These are phyloP conservation scores for Drosophila littoralis DNA, from an alignment of 1,140 invertebrate genomes.

Conservation along the genomic window DNA sequence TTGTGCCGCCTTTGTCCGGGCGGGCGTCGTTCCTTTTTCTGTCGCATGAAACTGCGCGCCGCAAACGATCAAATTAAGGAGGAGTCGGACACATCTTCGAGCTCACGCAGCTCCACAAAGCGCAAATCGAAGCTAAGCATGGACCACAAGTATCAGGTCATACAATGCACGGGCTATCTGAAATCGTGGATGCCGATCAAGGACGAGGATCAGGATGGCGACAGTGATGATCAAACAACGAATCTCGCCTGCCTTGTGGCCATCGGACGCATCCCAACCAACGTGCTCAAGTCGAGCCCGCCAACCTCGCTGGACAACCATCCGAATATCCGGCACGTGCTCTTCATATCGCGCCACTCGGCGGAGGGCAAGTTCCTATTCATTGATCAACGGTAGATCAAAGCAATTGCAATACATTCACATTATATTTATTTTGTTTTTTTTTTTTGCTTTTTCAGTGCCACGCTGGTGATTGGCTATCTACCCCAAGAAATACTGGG, in stretches of 20 bases:
- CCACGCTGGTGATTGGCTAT: conserved; percentile 94
- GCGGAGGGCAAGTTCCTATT: conserved; percentile 98
- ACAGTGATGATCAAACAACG: conserved; percentile 89
- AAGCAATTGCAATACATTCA: not conserved
- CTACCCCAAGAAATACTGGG: conserved; percentile 96
- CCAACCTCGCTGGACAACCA: conserved; percentile 79
- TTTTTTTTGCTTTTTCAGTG: conserved; percentile 88
- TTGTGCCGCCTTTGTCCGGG: conserved; percentile 92
- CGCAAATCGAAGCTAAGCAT: conserved; percentile 88
- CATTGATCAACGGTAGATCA: conserved; percentile 92
- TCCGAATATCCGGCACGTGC: conserved; percentile 86
- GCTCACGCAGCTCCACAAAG: conserved; percentile 87
- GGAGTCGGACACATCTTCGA: conserved; percentile 89
- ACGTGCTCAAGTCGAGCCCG: conserved; percentile 84
- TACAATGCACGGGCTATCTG: conserved; percentile 95
- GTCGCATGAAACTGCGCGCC: conserved; percentile 94
- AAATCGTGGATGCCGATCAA: conserved; percentile 95
- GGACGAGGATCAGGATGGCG: conserved; percentile 87
- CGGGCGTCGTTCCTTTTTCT: conserved; percentile 95
- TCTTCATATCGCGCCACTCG: conserved; percentile 94
- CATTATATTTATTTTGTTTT: not conserved
- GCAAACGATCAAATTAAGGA: conserved; percentile 88
- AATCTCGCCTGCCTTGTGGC: conserved; percentile 95
- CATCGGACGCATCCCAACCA: conserved; percentile 89
- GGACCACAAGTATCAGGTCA: conserved; percentile 90